These are phyloP conservation scores for Sclerurus mexicanus DNA, from an alignment of 2,113 vertebrate genomes.

Conservation along the genomic window DNA sequence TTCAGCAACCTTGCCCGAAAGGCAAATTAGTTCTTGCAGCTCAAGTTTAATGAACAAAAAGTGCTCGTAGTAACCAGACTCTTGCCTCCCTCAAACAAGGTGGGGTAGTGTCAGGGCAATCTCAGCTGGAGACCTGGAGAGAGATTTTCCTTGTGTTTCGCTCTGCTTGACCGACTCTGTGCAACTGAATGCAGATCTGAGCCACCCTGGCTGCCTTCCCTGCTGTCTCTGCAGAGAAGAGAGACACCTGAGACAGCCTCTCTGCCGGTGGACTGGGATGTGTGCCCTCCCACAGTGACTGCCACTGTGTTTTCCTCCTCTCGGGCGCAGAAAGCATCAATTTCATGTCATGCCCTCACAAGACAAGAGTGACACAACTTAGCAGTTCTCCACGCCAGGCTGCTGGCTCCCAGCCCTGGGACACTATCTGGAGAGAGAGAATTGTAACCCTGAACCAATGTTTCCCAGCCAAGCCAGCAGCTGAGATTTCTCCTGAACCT, in stretches of 20 bases:
- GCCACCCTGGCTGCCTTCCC: background rate
- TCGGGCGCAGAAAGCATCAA: background rate
- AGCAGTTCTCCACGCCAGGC: background rate
- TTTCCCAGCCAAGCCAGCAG: background rate
- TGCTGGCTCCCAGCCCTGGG: background rate
- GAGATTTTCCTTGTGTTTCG: slow-evolving; percentile 44
- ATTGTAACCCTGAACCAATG: background rate
- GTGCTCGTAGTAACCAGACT: slow-evolving; percentile 51
- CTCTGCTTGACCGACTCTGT: background rate
- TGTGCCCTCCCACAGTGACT: background rate
- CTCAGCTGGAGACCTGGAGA: slow-evolving; percentile 16
- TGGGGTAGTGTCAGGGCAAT: slow-evolving; percentile 52
- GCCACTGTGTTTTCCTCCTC: background rate
- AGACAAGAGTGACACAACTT: background rate
- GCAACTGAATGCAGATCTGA: background rate
- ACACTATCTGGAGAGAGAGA: background rate
- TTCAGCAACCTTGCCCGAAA: slow-evolving; percentile 11
- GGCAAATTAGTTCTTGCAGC: slow-evolving; percentile 62
- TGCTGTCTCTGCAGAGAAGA: background rate
- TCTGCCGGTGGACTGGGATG: background rate
- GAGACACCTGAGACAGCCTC: slow-evolving; percentile 40
- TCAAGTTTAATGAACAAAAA: slow-evolving; percentile 61
- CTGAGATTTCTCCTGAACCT: background rate
- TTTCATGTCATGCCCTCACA: background rate
- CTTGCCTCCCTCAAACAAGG: slow-evolving; percentile 41